Conservation (phyloP, 2,113 vertebrate genomes). For the Chaenogobius annularis region DNA sequence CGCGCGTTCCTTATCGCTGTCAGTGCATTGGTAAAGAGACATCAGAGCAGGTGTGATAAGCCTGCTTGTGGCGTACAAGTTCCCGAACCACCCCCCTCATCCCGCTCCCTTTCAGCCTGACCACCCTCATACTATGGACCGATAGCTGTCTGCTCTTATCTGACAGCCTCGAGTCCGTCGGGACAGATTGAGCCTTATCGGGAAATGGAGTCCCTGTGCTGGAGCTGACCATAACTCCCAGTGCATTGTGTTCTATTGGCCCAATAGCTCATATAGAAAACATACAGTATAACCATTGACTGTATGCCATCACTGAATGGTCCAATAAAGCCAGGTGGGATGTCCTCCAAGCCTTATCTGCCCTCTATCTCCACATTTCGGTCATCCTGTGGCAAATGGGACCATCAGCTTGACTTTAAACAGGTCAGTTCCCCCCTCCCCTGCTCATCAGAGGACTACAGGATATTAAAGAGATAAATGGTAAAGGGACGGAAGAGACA, state of each 20-base stretch:
- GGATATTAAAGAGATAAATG: conserved; percentile 76
- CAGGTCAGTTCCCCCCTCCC: conserved; percentile 57
- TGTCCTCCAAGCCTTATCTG: conserved; percentile 64
- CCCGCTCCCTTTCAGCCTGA: conserved; percentile 52
- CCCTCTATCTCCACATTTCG: conserved; percentile 60
- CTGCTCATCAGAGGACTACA: conserved; percentile 62
- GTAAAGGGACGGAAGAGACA: conserved; percentile 54
- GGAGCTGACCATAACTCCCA: conserved; percentile 58
- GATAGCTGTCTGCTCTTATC: conserved; percentile 72
- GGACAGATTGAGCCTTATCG: conserved; percentile 54
- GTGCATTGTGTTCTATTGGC: conserved; percentile 36
- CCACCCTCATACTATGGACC: conserved; percentile 47
- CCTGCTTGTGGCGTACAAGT: conserved; percentile 37
- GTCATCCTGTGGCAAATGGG: conserved; percentile 65
- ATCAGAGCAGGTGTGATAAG: conserved; percentile 57
- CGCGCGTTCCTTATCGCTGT: conserved; percentile 28
- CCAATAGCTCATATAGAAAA: conserved; percentile 28
- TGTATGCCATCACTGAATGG: conserved; percentile 25
- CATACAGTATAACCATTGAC: conserved; percentile 18
- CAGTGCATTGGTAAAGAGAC: conserved; percentile 58
- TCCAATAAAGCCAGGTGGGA: conserved; percentile 49
- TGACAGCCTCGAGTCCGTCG: conserved; percentile 61
- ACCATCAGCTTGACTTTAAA: conserved; percentile 66
- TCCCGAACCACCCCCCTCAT: conserved; percentile 41
- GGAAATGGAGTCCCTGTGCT: conserved; percentile 41